phyloP scores from a whole-genome alignment of 2,113 vertebrate genomes.

The Vanacampus margaritifer region DNA sequence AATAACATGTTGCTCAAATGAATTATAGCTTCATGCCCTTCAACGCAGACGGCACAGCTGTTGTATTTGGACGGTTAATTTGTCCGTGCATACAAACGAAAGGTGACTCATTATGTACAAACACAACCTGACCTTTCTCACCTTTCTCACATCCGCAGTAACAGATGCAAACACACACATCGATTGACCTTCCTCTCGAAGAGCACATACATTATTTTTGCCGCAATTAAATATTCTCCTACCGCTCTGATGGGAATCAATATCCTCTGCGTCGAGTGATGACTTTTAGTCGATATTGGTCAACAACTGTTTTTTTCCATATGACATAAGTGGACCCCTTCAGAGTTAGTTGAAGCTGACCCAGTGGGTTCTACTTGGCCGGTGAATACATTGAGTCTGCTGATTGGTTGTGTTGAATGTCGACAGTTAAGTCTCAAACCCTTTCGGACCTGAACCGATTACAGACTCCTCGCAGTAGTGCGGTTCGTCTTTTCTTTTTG shows the following conservation, averaged over 20 bases:
- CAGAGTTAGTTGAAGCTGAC: conserved; percentile 40
- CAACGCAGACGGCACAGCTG: not conserved
- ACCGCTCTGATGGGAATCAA: conserved; percentile 36
- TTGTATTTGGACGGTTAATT: conserved; percentile 1
- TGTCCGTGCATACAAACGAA: not conserved
- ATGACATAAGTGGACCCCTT: conserved; percentile 25
- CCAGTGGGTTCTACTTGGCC: conserved; percentile 24
- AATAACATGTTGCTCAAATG: too few species aligned
- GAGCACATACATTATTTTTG: conserved; percentile 36
- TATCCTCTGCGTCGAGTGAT: conserved; percentile 27
- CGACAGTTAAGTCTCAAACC: not conserved
- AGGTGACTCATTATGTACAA: conserved; percentile 5
- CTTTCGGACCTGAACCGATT: not conserved
- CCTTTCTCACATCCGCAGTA: not conserved
- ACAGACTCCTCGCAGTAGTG: too few species aligned
- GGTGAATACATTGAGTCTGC: conserved; percentile 33
- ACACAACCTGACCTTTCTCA: conserved; percentile 6
- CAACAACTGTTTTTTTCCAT: conserved; percentile 19
- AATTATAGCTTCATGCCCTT: too few species aligned
- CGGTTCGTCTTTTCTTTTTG: too few species aligned
- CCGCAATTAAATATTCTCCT: conserved; percentile 26
- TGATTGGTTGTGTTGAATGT: not conserved
- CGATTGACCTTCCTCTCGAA: conserved; percentile 31
- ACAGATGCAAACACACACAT: conserved; percentile 34
- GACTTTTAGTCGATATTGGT: conserved; percentile 44